Base-by-base conservation (phyloP, 2,888 invertebrate genomes). In the Agrotis segetum region DNA sequence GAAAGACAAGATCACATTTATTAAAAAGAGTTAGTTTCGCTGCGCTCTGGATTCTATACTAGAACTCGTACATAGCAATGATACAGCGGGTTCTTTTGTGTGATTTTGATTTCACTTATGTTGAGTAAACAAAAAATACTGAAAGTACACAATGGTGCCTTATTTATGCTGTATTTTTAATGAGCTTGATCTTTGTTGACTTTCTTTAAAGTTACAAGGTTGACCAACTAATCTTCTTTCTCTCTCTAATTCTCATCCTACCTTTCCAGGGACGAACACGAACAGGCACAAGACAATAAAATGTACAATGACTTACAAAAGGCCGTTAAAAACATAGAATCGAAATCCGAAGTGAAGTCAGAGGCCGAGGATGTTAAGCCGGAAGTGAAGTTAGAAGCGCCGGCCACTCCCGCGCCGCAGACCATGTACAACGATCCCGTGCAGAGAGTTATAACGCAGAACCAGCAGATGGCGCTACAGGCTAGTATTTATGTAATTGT, bases 241-340 rank as follows among this genome's bases (percentile, higher is more conserved):
- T 34, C 7, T 34, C 5, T 34, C 34, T 34, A 7, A 50, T 55
- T 24, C 16, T 52, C n/a, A 4, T 24, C 1, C 1, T 56, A n/a
- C 16, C 0, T 50, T 71, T 67, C 17, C 79, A 95, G 95, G 50
- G 94, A 94, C 34, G 94, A 95, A 49, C 71, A 86, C 0, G 95
- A 95, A 2, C 92, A 90, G 13, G 90, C 89, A 14, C 89, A 88
- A 14, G 93, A 94, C 67, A 92, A 87, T 65, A 95, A 95, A 85
- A 92, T 93, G 90, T 92, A 94, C 78, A 90, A 89, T 44, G 94
- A 95, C 56, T 85, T 94, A 5, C 95, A 94, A 73, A 95, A 94
- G 72, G 91, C 94, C 0, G 95, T 94, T 0, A 94, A 94, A 74
- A 94, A 91, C 65, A 94, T 95, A 49, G 95, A 95, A 69, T 82